Base-by-base conservation (phyloP, 1,140 invertebrate genomes). In the Thaumetopoea pityocampa region DNA sequence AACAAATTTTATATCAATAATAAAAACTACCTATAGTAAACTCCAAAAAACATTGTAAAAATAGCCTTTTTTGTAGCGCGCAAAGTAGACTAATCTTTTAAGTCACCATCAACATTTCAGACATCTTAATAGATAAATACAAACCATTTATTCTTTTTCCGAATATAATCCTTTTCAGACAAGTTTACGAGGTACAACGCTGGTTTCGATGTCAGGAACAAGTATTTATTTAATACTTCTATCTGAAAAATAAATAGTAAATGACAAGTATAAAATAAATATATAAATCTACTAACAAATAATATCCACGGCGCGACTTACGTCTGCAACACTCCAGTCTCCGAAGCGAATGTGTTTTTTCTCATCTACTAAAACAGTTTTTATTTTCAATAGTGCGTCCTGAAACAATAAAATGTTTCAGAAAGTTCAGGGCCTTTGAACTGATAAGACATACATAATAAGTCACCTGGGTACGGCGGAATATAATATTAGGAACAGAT, bases 111-210 rank as follows among this genome's bases (percentile, higher is more conserved):
- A n/a, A n/a, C n/a, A n/a, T n/a, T n/a, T n/a, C n/a, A n/a, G n/a
- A n/a, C n/a, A n/a, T n/a, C n/a, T n/a, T n/a, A n/a, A 19, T n/a
- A 14, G 15, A 8, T 15, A 30, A 14, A 14, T 29, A 60, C 57
- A 24, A 30, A 96, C 96, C 96, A 98, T 89, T 99, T 99, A 77
- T 99, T 99, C 86, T 99, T 99, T 87, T 99, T 99, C 57, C 96
- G 91, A 62, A 98, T 98, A 77, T 97, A 99, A 85, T 99, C 98
- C 80, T 97, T 98, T 80, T 99, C 97, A 0, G 97, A 96, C 22
- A 99, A 87, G 86, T 99, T 99, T 0, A 99, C 93, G 34, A 99
- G 86, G 83, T 99, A 99, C 64, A 99, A 94, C 26, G 96, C 94
- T 3, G 98, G 98, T 79, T 99, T 99, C 0, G 97, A 94, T n/a